Evolutionary conservation across 2,113 vertebrate genomes (phyloP).

Genomic region (Nanorana parkeri): DNA sequence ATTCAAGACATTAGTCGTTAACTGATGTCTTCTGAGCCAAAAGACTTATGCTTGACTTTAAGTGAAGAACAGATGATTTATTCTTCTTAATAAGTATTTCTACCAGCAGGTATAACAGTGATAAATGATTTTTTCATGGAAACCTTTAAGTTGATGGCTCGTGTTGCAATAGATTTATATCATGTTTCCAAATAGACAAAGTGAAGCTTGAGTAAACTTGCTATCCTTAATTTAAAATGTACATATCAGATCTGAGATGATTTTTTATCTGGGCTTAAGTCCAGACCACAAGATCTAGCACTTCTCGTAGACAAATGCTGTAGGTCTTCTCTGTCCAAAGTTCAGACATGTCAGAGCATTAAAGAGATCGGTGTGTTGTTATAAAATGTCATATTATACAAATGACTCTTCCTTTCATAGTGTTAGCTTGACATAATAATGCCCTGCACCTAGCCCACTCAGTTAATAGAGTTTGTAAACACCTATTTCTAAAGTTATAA

Average conservation of each 20-base stretch:
- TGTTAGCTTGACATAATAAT: background rate
- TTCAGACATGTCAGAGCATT: constrained; percentile 59
- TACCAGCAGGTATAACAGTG: background rate
- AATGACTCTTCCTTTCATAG: background rate
- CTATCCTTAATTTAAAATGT: constrained; percentile 57
- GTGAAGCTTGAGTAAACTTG: constrained; percentile 58
- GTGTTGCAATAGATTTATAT: constrained; percentile 9
- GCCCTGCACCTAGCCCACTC: background rate
- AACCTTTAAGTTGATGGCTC: background rate
- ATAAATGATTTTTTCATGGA: constrained; percentile 30
- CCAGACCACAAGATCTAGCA: constrained; percentile 67
- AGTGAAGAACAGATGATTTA: background rate
- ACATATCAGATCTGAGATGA: constrained; percentile 61
- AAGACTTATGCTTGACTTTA: background rate
- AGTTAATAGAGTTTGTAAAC: background rate
- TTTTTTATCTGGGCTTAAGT: constrained; percentile 62
- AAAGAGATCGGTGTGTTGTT: constrained; percentile 2
- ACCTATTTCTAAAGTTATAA: no score
- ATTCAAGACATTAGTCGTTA: background rate
- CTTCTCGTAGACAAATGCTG: constrained; percentile 61
- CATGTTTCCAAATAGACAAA: constrained; percentile 28
- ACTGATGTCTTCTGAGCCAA: background rate
- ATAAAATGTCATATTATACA: constrained; percentile 27
- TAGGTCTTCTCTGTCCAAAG: constrained; percentile 53
- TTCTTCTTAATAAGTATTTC: constrained; percentile 18